Percentiles rank a stretch among this genome's conserved stretches.
Evolutionary conservation across 2,797 vertebrate genomes (phyloP).

Genomic region (Mergus octosetaceus): DNA sequence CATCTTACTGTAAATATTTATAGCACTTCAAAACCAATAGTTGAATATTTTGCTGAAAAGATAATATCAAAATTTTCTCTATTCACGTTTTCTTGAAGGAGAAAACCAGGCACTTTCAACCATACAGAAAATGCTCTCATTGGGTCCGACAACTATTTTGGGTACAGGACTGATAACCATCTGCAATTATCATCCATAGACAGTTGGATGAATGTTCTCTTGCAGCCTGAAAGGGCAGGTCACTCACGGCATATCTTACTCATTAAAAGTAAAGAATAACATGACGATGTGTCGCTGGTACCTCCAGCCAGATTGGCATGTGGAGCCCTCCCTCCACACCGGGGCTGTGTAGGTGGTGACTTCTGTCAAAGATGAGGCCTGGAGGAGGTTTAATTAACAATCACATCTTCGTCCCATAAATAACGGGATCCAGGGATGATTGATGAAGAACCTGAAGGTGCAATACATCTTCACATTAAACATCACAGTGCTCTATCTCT

Average conservation of each 20-base stretch:
- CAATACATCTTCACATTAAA: neutral
- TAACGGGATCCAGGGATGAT: neutral
- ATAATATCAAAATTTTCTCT: neutral
- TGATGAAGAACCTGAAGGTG: neutral
- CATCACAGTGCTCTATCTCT: neutral
- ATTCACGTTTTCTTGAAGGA: neutral
- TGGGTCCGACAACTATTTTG: conserved; percentile 13
- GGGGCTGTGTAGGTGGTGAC: neutral
- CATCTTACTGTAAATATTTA: neutral
- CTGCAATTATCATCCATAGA: neutral
- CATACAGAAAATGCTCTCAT: neutral
- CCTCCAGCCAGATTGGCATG: neutral
- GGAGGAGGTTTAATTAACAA: neutral
- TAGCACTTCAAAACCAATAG: neutral
- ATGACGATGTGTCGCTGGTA: neutral
- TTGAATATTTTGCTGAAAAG: neutral
- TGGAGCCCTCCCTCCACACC: rapidly evolving
- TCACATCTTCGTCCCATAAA: neutral
- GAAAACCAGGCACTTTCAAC: neutral
- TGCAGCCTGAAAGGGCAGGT: neutral
- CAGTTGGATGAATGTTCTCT: neutral
- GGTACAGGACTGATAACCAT: neutral
- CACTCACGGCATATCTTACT: neutral
- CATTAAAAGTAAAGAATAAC: neutral
- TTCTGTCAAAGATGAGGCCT: neutral